phyloP scores from a whole-genome alignment of 2,888 invertebrate genomes.

The Seira sanloemensis region DNA sequence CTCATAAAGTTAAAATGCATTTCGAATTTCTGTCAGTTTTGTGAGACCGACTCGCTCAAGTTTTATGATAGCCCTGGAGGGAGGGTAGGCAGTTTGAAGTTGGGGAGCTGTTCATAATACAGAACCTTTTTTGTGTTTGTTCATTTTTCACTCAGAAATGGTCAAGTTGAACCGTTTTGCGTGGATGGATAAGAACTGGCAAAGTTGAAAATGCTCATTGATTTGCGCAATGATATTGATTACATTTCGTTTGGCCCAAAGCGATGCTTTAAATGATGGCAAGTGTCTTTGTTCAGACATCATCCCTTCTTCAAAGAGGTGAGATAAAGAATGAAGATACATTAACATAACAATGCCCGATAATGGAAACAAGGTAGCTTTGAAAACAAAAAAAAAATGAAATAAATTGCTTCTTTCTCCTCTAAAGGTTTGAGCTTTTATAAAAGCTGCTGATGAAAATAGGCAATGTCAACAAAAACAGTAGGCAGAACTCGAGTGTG shows the following conservation, averaged over 20 bases:
- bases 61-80: conserved; percentile 11
- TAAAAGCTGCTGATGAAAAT: conserved; percentile 11
- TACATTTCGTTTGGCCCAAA: too few species aligned
- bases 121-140: too few species aligned
- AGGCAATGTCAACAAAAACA: background rate
- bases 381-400: too few species aligned
- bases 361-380: background rate
- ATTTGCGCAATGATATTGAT: background rate
- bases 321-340: background rate
- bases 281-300: background rate
- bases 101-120: too few species aligned
- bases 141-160: too few species aligned
- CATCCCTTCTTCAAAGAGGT: conserved; percentile 10
- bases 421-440: background rate
- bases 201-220: too few species aligned
- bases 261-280: too few species aligned
- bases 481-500: background rate
- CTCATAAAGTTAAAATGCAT: conserved; percentile 57
- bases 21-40: conserved; percentile 55
- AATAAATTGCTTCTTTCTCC: background rate
- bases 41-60: conserved; percentile 21
- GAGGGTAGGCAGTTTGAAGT: too few species aligned
- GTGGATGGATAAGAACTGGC: too few species aligned
- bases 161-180: too few species aligned
- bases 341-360: background rate